phyloP scores from a whole-genome alignment of 2,888 invertebrate species.

The Protonemura montana region DNA sequence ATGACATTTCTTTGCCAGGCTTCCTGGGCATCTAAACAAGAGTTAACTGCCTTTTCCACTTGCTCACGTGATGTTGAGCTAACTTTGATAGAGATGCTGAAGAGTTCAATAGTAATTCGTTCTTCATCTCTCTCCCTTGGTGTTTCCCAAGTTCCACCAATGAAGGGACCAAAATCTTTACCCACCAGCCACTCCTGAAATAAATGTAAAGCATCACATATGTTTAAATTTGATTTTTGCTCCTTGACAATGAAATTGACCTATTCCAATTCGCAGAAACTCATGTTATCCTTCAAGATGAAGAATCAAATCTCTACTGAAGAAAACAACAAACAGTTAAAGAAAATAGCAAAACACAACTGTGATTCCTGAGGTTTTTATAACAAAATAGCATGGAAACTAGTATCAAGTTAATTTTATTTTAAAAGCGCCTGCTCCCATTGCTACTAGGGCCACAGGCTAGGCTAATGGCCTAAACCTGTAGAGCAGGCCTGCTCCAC shows the following conservation, averaged over 20 bases:
- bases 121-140: background rate
- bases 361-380: background rate
- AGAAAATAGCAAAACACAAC: background rate
- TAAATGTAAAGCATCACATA: background rate
- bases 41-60: slow-evolving; percentile 52
- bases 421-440: too few species aligned
- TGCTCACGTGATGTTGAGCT: slow-evolving; percentile 51
- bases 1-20: slow-evolving; percentile 50
- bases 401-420: too few species aligned
- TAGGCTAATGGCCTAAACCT: too few species aligned
- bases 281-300: background rate
- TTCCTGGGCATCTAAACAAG: slow-evolving; percentile 49
- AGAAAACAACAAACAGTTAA: too few species aligned
- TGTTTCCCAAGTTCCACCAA: slow-evolving; percentile 46
- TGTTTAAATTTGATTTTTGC: background rate
- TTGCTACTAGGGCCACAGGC: too few species aligned
- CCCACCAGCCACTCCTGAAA: slow-evolving; percentile 55
- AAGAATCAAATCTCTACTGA: too few species aligned
- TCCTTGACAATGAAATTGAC: background rate
- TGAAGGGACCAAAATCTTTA: slow-evolving; percentile 51
- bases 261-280: background rate
- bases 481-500: too few species aligned
- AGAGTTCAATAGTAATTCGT: slow-evolving; percentile 44
- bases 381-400: too few species aligned
- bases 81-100: slow-evolving; percentile 50